phyloP scores from a whole-genome alignment of 1,140 invertebrate species.

The Ephestia elutella region DNA sequence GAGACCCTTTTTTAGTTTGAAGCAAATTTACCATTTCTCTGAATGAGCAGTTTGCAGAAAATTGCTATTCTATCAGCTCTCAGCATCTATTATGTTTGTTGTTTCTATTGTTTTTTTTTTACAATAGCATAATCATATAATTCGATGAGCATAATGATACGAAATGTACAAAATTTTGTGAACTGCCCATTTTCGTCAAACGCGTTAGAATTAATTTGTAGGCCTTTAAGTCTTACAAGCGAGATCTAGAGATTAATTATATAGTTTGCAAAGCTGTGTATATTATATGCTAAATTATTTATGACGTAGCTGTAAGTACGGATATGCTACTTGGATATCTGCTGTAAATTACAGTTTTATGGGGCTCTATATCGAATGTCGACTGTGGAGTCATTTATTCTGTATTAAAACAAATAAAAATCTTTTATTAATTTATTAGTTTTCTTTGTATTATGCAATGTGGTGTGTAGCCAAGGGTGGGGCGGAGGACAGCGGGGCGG shows the following conservation, averaged over 20 bases:
- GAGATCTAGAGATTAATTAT: no score
- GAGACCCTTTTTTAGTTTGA: neutral
- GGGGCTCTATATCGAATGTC: conserved; percentile 35
- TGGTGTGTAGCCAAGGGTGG: no score
- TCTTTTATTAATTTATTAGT: conserved; percentile 36
- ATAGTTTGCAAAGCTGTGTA: conserved; percentile 45
- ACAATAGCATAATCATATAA: no score
- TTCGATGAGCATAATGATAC: no score
- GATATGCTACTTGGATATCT: conserved; percentile 42
- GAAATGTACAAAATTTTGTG: neutral
- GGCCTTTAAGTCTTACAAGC: no score
- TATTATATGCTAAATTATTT: conserved; percentile 65
- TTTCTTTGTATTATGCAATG: no score
- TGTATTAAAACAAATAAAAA: conserved; percentile 59
- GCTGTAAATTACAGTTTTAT: conserved; percentile 29
- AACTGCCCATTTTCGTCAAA: conserved; percentile 1
- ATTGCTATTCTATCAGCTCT: no score
- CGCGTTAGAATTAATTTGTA: conserved; percentile 6
- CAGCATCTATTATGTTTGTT: no score
- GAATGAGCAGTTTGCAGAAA: no score
- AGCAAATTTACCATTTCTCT: neutral
- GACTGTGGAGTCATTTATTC: conserved; percentile 44
- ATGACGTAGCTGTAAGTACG: conserved; percentile 47
- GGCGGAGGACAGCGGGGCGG: no score
- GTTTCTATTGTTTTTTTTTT: no score